Evolutionary conservation across 2,113 vertebrate genomes (phyloP).

Genomic region (Lophius piscatorius): DNA sequence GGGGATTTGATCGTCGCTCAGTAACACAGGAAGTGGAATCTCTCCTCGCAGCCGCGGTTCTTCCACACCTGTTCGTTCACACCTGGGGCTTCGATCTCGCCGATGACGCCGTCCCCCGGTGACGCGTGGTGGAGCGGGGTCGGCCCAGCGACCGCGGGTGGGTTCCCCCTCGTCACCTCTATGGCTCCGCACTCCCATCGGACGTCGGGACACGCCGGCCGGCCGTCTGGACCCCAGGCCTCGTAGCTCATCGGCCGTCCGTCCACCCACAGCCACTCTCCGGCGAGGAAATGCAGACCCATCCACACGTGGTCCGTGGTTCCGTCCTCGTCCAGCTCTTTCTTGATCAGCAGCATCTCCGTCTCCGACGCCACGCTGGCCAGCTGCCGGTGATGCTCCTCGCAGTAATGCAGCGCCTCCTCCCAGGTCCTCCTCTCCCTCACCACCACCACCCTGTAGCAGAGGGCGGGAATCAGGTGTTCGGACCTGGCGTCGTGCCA

Average conservation of each 20-base stretch:
- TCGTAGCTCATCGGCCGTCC: constrained; percentile 1
- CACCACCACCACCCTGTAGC: constrained; percentile 30
- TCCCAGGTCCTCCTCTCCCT: constrained; percentile 42
- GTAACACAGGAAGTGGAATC: constrained; percentile 42
- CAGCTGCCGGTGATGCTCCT: constrained; percentile 11
- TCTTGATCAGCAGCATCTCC: constrained; percentile 46
- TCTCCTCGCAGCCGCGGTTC: constrained; percentile 33
- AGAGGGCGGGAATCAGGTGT: rapidly evolving
- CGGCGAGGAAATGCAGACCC: constrained; percentile 41
- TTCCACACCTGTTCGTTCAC: constrained; percentile 8
- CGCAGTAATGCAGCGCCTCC: constrained; percentile 44
- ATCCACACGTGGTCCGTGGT: constrained; percentile 24
- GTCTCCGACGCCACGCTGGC: constrained; percentile 36
- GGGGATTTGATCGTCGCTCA: too few relatives aligned
- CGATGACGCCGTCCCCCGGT: rapidly evolving
- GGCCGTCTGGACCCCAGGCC: constrained; percentile 22
- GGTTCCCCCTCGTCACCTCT: neutral
- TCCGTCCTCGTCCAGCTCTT: neutral
- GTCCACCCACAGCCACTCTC: constrained; percentile 50
- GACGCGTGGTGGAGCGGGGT: too few relatives aligned
- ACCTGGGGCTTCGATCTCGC: rapidly evolving
- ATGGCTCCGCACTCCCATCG: constrained; percentile 26
- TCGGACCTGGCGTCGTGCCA: rapidly evolving
- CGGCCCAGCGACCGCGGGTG: too few relatives aligned
- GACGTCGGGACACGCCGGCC: neutral